Evolutionary conservation across 2,797 vertebrate species (phyloP).

Genomic region (Lagocephalus sceleratus): DNA sequence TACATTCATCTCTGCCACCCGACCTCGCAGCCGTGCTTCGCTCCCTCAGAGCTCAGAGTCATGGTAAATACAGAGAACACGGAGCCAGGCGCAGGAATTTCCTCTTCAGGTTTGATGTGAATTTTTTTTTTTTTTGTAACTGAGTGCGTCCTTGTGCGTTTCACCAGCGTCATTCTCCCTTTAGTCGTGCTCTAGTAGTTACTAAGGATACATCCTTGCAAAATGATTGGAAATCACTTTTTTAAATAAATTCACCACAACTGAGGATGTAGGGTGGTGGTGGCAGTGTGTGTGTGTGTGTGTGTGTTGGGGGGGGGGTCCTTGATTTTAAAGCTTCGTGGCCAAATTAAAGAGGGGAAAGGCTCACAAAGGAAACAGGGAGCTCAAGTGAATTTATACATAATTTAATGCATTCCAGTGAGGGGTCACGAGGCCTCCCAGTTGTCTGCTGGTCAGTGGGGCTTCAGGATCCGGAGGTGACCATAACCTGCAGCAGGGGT

Average conservation of each 20-base stretch:
- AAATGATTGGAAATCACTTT: neutral
- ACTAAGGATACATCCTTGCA: neutral
- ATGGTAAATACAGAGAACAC: slow-evolving; percentile 40
- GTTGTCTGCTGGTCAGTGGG: slow-evolving; percentile 39
- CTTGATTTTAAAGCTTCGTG: slow-evolving; percentile 7
- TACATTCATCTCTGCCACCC: slow-evolving; percentile 68
- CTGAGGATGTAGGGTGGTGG: too few species aligned
- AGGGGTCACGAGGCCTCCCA: slow-evolving; percentile 43
- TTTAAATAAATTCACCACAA: neutral
- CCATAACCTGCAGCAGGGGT: neutral
- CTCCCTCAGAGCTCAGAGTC: slow-evolving; percentile 47
- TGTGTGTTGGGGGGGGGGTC: too few species aligned
- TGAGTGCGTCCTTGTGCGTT: neutral
- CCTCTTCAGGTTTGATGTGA: slow-evolving; percentile 4
- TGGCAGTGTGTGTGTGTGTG: too few species aligned
- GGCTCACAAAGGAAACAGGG: neutral
- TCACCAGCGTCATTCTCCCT: neutral
- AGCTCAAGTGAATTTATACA: slow-evolving; percentile 53
- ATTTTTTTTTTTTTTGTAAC: neutral
- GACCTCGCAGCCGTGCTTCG: slow-evolving; percentile 48
- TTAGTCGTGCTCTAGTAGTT: neutral
- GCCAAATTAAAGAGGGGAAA: too few species aligned
- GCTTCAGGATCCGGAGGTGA: slow-evolving; percentile 34
- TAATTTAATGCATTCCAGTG: slow-evolving; percentile 49
- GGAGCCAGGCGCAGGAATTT: neutral